These are phyloP conservation scores for Cryptoprocta ferox DNA, from an alignment of 2,797 vertebrate species.

Conservation along the genomic window DNA sequence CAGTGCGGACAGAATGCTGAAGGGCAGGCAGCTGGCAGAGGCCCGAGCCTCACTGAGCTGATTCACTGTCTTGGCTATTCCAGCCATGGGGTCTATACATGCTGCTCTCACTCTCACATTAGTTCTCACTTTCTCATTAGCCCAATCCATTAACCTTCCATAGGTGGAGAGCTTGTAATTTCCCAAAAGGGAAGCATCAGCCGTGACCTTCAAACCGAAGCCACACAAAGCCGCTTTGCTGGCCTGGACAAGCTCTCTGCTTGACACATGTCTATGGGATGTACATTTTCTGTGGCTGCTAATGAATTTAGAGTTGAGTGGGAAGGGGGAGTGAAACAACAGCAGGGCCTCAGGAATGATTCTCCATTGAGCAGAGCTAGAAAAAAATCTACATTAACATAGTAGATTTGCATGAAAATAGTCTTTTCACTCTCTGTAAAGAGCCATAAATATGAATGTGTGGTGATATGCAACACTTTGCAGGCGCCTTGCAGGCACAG, in stretches of 20 bases:
- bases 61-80: background rate
- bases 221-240: background rate
- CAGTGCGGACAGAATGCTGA: background rate
- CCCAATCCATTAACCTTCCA: background rate
- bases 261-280: background rate
- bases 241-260: background rate
- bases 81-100: background rate
- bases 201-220: background rate
- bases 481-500: accelerated
- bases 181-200: background rate
- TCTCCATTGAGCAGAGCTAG: background rate
- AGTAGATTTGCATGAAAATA: background rate
- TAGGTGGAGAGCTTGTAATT: background rate
- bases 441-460: too few species aligned
- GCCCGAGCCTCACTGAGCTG: background rate
- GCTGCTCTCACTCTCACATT: background rate
- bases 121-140: background rate
- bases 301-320: background rate
- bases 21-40: background rate
- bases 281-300: background rate
- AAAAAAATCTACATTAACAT: background rate
- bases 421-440: background rate
- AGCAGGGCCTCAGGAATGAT: background rate
- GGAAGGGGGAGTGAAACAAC: background rate
- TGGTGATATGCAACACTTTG: accelerated